phyloP scores from a whole-genome alignment of 2,888 invertebrate genomes.

The Camptogramma bilineatum region DNA sequence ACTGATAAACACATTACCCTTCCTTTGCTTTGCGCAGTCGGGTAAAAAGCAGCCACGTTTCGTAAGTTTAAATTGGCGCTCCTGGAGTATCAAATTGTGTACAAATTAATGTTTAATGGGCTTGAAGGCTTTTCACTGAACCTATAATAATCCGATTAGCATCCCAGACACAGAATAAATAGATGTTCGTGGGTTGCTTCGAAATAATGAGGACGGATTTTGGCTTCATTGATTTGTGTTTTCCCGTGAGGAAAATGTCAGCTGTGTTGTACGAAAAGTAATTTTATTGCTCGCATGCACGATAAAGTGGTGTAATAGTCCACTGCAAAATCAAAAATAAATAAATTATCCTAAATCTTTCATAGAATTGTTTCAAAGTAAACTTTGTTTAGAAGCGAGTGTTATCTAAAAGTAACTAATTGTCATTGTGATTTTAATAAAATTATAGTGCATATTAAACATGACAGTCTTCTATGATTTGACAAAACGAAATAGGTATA shows the following conservation, averaged over 20 bases:
- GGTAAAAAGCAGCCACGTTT: slow-evolving; percentile 24
- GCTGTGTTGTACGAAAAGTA: neutral
- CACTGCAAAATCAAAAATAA: neutral
- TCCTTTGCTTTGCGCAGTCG: no score
- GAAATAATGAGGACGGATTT: slow-evolving; percentile 14
- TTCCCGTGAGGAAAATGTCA: slow-evolving; percentile 15
- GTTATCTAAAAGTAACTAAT: neutral
- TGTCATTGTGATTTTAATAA: neutral
- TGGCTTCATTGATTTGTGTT: slow-evolving; percentile 24
- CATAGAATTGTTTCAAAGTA: no score
- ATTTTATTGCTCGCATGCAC: neutral
- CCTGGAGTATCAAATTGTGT: slow-evolving; percentile 23
- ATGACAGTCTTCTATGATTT: neutral
- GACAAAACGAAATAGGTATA: neutral
- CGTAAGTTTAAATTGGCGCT: slow-evolving; percentile 17
- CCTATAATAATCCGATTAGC: slow-evolving; percentile 34
- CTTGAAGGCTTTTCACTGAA: slow-evolving; percentile 35
- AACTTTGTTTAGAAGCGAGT: neutral
- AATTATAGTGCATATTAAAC: neutral
- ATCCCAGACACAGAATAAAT: slow-evolving; percentile 10
- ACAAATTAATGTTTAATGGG: slow-evolving; percentile 30
- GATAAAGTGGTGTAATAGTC: neutral
- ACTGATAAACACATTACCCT: no score
- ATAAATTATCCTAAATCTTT: no score
- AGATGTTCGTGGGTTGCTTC: slow-evolving; percentile 7